Percentiles rank a stretch among this genome's conserved stretches.
Conservation (phyloP, 2,888 invertebrate genomes). For the Drosophila testacea region DNA sequence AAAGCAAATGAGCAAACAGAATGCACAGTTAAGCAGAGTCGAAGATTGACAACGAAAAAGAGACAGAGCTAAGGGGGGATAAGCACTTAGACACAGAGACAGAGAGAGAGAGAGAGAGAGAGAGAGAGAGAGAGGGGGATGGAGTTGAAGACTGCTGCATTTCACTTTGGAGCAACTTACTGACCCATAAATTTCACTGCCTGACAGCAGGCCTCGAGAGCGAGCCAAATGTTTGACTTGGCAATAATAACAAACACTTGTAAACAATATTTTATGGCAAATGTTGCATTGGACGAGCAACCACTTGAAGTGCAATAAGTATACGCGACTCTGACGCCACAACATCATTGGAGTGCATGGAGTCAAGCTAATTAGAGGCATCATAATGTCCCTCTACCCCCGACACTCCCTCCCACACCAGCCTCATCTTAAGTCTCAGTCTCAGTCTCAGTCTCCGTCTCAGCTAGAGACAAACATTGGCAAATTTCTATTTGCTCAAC, state of each 20-base stretch:
- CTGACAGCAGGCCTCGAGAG: constrained; percentile 42
- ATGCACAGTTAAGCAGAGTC: constrained; percentile 49
- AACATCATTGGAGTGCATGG: constrained; percentile 32
- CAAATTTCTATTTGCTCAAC: constrained; percentile 77
- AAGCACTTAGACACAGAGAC: constrained; percentile 3
- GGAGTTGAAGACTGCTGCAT: constrained; percentile 27
- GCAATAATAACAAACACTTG: constrained; percentile 56
- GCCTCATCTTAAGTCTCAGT: not conserved
- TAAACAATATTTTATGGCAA: constrained; percentile 75
- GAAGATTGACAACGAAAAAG: constrained; percentile 11
- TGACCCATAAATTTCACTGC: constrained; percentile 78
- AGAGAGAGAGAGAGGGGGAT: too few species aligned
- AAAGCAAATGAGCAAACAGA: constrained; percentile 70
- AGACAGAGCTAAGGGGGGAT: constrained; percentile 8
- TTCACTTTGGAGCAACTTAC: constrained; percentile 68
- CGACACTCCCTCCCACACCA: constrained; percentile 6
- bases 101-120: constrained; percentile 10
- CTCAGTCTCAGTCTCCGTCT: not conserved
- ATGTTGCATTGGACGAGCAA: constrained; percentile 52
- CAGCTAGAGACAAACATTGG: constrained; percentile 59
- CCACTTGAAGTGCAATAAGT: constrained; percentile 48
- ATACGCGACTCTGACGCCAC: constrained; percentile 29
- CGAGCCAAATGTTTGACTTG: constrained; percentile 61
- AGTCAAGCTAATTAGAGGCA: constrained; percentile 71
- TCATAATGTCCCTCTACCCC: constrained; percentile 51